Evolutionary conservation across 2,888 invertebrate genomes (phyloP).

Genomic region (Aporophyla nigra): DNA sequence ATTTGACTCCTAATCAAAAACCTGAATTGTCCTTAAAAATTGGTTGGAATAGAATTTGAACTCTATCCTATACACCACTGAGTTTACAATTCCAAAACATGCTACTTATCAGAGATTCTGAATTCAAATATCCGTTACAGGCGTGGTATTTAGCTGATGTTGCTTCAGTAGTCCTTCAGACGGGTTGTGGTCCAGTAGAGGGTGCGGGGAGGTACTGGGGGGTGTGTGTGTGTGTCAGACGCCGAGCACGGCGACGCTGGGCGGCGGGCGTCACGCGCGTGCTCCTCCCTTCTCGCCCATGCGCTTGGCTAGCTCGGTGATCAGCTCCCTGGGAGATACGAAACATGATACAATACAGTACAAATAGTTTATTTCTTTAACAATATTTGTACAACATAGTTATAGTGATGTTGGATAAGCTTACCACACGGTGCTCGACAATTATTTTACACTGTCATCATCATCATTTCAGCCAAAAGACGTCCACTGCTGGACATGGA

Average conservation of each 20-base stretch:
- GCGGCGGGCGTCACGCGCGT: conserved; percentile 72
- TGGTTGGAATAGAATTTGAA: not conserved
- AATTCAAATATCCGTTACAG: not conserved
- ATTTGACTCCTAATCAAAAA: not conserved
- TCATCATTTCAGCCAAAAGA: no score
- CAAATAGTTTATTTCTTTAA: no score
- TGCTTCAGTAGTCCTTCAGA: not conserved
- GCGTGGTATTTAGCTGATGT: not conserved
- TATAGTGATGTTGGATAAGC: no score
- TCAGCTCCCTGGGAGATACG: conserved; percentile 85
- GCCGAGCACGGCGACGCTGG: conserved; percentile 76
- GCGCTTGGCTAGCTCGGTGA: conserved; percentile 85
- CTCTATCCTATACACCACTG: not conserved
- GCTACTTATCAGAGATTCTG: not conserved
- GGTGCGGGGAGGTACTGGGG: not conserved
- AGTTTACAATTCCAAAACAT: not conserved
- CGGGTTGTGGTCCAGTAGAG: not conserved
- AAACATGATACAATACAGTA: no score
- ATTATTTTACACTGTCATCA: not conserved
- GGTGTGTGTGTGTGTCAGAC: conserved; percentile 73
- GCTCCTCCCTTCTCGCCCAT: conserved; percentile 82
- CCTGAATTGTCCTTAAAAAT: not conserved
- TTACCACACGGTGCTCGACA: no score
- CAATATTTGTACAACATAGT: no score
- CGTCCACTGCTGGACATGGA: no score